phyloP scores from a whole-genome alignment of 2,888 invertebrate genomes.

The Spatulosminthurus flaviceps region DNA sequence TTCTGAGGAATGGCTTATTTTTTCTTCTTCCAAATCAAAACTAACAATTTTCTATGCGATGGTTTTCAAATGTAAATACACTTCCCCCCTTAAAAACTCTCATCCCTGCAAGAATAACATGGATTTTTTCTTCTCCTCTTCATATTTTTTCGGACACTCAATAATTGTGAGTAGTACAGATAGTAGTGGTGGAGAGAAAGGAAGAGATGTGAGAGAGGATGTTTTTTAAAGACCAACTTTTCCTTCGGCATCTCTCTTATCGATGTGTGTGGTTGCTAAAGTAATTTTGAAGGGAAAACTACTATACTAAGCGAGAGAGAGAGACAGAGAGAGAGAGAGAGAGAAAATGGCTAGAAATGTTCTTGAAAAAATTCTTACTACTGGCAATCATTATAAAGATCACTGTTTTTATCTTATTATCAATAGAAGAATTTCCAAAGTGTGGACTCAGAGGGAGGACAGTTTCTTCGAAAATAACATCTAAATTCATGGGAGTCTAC shows the following conservation, averaged over 20 bases:
- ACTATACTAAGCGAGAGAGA: neutral
- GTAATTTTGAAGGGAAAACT: neutral
- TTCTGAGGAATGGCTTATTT: neutral
- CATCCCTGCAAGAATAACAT: no score
- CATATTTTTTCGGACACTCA: no score
- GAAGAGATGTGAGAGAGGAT: neutral
- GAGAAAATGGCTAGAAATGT: conserved; percentile 3
- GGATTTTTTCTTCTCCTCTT: neutral
- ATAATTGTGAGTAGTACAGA: no score
- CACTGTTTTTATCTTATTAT: conserved; percentile 12
- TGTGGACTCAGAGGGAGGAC: neutral
- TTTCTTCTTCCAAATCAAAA: neutral
- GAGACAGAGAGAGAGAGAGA: neutral
- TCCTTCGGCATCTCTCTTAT: conserved; percentile 51
- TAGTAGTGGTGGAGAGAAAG: no score
- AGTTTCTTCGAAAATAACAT: neutral
- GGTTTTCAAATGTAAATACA: conserved; percentile 18
- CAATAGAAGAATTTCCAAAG: neutral
- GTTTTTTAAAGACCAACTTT: no score
- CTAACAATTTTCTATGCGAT: conserved; percentile 5
- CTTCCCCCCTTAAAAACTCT: neutral
- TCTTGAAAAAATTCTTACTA: neutral
- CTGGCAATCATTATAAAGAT: neutral
- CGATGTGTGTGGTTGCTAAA: conserved; percentile 53
- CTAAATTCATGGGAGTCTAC: no score